Conservation (phyloP, 2,113 vertebrate genomes). For the Hemiscyllium ocellatum region DNA sequence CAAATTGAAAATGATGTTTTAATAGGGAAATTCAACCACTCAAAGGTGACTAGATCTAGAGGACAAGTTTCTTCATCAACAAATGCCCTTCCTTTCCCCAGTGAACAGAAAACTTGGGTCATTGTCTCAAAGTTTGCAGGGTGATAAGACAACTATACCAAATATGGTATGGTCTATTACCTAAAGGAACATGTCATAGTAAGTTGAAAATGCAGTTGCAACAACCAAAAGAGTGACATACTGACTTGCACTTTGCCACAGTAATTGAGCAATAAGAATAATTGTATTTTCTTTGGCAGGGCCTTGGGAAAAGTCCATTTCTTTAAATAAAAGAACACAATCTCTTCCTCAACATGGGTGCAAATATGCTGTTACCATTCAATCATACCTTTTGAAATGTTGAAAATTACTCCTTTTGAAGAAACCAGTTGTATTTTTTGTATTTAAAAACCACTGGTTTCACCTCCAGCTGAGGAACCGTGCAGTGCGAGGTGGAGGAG, state of each 20-base stretch:
- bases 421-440: slow-evolving; percentile 35
- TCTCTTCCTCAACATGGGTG: background rate
- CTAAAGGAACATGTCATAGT: background rate
- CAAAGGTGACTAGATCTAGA: background rate
- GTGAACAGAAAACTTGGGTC: background rate
- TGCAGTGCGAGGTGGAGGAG: slow-evolving; percentile 25
- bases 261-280: slow-evolving; percentile 7
- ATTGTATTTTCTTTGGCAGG: background rate
- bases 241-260: background rate
- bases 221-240: background rate
- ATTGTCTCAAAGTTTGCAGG: background rate
- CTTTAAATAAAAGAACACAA: background rate
- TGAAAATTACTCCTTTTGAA: slow-evolving; percentile 25
- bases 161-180: background rate
- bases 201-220: background rate
- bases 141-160: background rate
- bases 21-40: background rate
- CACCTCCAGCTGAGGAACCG: slow-evolving; percentile 34
- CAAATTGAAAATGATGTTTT: background rate
- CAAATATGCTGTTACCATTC: background rate
- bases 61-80: background rate
- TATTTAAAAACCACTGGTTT: slow-evolving; percentile 33
- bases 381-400: slow-evolving; percentile 19
- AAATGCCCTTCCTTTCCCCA: background rate
- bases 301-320: background rate